Conservation (phyloP, 1,140 invertebrate genomes). For the Rhopalosiphum padi region DNA sequence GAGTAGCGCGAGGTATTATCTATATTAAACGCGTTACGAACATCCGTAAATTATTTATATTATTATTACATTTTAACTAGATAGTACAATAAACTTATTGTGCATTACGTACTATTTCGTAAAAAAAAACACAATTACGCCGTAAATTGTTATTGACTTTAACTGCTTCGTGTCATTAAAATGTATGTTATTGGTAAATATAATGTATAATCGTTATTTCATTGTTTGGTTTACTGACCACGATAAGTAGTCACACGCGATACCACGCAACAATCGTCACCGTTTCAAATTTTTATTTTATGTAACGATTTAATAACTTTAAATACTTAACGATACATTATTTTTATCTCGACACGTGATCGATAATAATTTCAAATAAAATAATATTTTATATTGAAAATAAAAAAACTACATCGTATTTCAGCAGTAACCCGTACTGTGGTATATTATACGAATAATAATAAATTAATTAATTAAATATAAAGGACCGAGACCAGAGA, state of each 20-base stretch:
- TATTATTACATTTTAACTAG: not conserved
- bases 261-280: not conserved
- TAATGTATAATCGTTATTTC: not conserved
- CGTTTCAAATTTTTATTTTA: not conserved
- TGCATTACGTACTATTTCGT: not conserved
- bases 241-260: not conserved
- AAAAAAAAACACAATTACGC: not conserved
- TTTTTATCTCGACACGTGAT: not conserved
- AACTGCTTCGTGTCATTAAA: not conserved
- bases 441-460: not conserved
- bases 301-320: not conserved
- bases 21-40: not conserved
- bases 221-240: not conserved
- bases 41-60: not conserved
- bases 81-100: not conserved
- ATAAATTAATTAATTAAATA: not conserved
- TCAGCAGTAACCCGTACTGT: not conserved
- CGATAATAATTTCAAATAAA: not conserved
- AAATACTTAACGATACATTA: not conserved
- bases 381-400: not conserved
- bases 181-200: not conserved
- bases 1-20: not conserved
- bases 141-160: not conserved
- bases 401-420: not conserved
- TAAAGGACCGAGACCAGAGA: not conserved